Evolutionary conservation across 2,113 vertebrate species (phyloP), one percentile per base, ranked within the genome.

Genomic region (Nipponia nippon): DNA sequence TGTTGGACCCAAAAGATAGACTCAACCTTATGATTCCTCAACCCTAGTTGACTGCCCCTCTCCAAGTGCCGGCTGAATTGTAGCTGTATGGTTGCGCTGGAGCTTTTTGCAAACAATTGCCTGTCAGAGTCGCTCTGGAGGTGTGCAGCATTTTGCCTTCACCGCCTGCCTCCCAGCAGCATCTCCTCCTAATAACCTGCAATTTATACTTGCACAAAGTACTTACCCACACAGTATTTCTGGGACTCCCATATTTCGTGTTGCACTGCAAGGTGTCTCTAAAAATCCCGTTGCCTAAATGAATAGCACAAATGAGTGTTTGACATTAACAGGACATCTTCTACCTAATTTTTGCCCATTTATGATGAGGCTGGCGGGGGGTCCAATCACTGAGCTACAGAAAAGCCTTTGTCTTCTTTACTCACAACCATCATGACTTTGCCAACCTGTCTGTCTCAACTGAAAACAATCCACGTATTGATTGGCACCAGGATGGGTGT

Each of bases 51-150:
- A 44, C 7, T 46, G 19, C 3, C 23, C 25, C 15, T 79, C 53
- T 76, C 52, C 47, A 76, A 47, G 20, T 0, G 0, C 27, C 9
- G 1, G 15, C 8, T 8, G 59, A 94, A 58, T 2, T 59, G 80
- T 36, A 70, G n/a, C 47, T 30, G n/a, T 16, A 16, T 0, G 0
- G 32, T 10, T 23, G 44, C 0, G 0, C 32, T 22, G 42, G 34
- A 89, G 56, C n/a, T 61, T 63, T 75, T 13, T 38, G 38, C 46
- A 46, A 75, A 49, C 0, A 0, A 38, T 11, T 40, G 2, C 30
- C 36, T 49, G 36, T 12, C 6, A 6, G 12, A 83, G 44, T 2
- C 1, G 2, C 66, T 65, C 65, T 0, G 1, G 66, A 87, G 77
- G 56, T 8, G 25, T 21, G 38, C 55, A 55, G 69, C 16, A 0